These are phyloP conservation scores for Argyra leucocephala DNA, from an alignment of 2,888 invertebrate genomes.

Conservation along the genomic window DNA sequence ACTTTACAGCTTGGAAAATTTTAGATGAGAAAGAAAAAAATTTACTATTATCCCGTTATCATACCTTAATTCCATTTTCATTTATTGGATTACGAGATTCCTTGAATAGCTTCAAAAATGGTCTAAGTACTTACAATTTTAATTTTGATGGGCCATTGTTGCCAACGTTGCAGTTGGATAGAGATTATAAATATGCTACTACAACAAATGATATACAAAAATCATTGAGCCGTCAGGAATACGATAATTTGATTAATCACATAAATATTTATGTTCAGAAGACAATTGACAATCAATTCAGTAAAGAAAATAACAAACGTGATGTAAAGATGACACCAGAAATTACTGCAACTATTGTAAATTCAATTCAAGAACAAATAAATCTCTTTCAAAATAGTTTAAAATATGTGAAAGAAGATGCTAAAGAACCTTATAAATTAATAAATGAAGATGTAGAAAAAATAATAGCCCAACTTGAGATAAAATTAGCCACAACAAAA, in stretches of 20 bases:
- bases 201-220: slow-evolving; percentile 28
- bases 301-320: slow-evolving; percentile 26
- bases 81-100: slow-evolving; percentile 29
- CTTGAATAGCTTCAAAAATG: slow-evolving; percentile 24
- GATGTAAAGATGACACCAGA: slow-evolving; percentile 26
- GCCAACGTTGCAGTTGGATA: slow-evolving; percentile 19
- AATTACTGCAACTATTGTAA: slow-evolving; percentile 32
- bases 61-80: slow-evolving; percentile 34
- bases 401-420: slow-evolving; percentile 18
- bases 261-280: slow-evolving; percentile 40
- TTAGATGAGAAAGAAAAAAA: slow-evolving; percentile 42
- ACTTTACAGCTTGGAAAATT: slow-evolving; percentile 33
- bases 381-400: slow-evolving; percentile 24
- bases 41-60: slow-evolving; percentile 27
- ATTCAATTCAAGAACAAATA: slow-evolving; percentile 35
- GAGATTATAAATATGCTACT: slow-evolving; percentile 19
- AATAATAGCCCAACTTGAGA: slow-evolving; percentile 32
- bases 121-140: slow-evolving; percentile 21
- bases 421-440: slow-evolving; percentile 24
- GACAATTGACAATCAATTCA: slow-evolving; percentile 35
- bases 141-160: slow-evolving; percentile 23
- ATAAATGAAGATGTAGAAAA: slow-evolving; percentile 33
- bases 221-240: slow-evolving; percentile 36
- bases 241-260: slow-evolving; percentile 38
- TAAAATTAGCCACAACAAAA: slow-evolving; percentile 19